Base-by-base conservation (phyloP, 2,797 vertebrate species). In the Onychomys leucogaster region DNA sequence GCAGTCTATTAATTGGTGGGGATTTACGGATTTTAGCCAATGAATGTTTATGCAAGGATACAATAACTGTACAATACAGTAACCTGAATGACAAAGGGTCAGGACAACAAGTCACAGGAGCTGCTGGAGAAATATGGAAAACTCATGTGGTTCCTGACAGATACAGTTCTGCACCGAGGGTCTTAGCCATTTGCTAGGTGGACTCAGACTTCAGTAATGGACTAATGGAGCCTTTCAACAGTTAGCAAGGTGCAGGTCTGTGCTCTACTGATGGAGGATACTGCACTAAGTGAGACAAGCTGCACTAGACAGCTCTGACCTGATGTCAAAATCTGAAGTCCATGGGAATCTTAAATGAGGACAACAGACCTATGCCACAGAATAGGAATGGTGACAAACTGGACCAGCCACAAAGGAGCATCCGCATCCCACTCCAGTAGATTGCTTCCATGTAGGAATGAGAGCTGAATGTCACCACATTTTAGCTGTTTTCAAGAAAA, bases 401-500 rank as follows among this genome's bases (percentile, higher is more conserved):
- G 59, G 34, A 6, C 10, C 29, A 52, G 17, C 29, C n/a, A 32
- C 69, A 41, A 86, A 43, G 65, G 16, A 27, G 8, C 41, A 37
- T 17, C 3, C 17, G 1, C 11, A 37, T 13, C 43, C 41, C 3
- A 61, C 25, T 71, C 9, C 23, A 63, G 49, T 0, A 10, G 46
- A 61, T 23, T 19, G 13, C 29, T 55, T 9, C 46, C 25, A 21
- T 1, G 32, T 16, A 65, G 19, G 37, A 90, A 94, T 2, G 10
- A 87, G 11, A 94, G 65, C 43, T 17, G 34, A 59, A 10, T 3
- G 46, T 32, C 34, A 83, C 49, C 29, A 78, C 41, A 59, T 43
- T 78, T 25, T 49, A 49, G 59, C 25, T 11, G 21, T 93, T 94
- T 94, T 21, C 34, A 91, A 77, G 92, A 86, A 86, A 96, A 88